phyloP scores from a whole-genome alignment of 2,113 vertebrate species.

The Cygnus atratus region DNA sequence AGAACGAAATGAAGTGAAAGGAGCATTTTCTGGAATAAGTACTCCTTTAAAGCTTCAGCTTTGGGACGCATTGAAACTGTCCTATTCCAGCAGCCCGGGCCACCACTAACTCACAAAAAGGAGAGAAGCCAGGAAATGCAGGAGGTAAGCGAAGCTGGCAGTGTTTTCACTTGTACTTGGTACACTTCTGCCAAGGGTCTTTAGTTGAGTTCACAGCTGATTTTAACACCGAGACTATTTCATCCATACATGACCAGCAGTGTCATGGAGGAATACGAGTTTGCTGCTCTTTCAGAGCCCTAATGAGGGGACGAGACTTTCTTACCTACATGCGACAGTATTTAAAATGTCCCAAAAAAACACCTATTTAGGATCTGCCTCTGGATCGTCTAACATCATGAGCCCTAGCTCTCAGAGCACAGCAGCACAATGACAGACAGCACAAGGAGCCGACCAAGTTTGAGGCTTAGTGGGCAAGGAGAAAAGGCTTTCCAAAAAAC shows the following conservation, averaged over 20 bases:
- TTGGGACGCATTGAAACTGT: neutral
- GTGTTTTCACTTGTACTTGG: neutral
- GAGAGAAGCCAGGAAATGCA: neutral
- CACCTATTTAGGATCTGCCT: neutral
- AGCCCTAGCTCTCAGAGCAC: fast-evolving
- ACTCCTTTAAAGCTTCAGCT: neutral
- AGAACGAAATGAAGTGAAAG: neutral
- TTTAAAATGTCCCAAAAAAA: neutral
- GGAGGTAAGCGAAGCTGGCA: neutral
- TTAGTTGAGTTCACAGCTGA: neutral
- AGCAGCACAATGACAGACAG: neutral
- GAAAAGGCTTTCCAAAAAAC: neutral
- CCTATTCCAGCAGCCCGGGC: neutral
- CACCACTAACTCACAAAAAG: neutral
- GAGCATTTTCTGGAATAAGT: neutral
- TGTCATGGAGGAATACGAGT: neutral
- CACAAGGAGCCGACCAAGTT: fast-evolving
- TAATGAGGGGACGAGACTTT: neutral
- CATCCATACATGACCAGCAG: neutral
- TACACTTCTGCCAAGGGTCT: neutral
- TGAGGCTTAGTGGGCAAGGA: neutral
- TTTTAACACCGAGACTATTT: neutral
- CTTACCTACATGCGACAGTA: neutral
- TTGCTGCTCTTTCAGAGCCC: neutral
- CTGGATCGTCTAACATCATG: neutral